phyloP scores from a whole-genome alignment of 2,113 vertebrate genomes.

The Grus americana region DNA sequence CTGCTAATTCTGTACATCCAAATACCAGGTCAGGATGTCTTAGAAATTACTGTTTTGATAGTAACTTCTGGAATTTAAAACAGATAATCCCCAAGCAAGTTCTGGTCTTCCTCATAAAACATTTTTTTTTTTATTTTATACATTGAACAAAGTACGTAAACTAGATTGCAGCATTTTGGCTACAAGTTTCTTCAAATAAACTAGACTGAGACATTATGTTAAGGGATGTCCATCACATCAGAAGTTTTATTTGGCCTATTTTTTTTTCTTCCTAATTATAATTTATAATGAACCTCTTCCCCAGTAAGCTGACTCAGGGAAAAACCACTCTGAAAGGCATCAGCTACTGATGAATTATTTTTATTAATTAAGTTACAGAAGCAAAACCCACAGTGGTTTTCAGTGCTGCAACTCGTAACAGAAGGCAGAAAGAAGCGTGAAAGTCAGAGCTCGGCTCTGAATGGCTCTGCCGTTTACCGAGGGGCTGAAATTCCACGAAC shows the following conservation, averaged over 20 bases:
- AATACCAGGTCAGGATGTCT: not conserved
- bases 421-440: not conserved
- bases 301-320: constrained; percentile 9
- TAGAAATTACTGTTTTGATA: not conserved
- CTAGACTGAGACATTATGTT: not conserved
- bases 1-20: not conserved
- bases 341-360: constrained; percentile 37
- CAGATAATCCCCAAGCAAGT: not conserved
- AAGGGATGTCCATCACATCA: not conserved
- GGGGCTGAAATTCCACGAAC: not conserved
- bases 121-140: not conserved
- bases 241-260: not conserved
- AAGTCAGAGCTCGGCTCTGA: not conserved
- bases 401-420: not conserved
- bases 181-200: not conserved
- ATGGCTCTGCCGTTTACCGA: not conserved
- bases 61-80: not conserved
- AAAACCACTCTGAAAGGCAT: constrained; percentile 13
- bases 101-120: not conserved
- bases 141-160: not conserved
- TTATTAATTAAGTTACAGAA: constrained; percentile 46
- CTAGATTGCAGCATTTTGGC: not conserved
- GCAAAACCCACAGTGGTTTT: constrained; percentile 4
- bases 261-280: not conserved
- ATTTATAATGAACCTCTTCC: not conserved